Conservation (phyloP, 2,113 vertebrate genomes). For the Butastur rufipennis region DNA sequence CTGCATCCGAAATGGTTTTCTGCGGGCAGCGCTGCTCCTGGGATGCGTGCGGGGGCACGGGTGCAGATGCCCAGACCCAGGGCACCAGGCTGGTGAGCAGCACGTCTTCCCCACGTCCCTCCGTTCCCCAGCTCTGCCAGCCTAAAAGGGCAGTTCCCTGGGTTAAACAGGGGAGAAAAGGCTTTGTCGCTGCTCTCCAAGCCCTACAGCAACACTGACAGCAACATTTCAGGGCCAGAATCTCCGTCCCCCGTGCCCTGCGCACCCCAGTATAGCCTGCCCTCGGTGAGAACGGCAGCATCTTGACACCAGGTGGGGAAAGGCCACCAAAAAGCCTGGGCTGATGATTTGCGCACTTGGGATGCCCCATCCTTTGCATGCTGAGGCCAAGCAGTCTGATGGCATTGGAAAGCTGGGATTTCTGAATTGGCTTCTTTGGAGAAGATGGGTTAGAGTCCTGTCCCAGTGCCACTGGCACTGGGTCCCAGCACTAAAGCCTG, state of each 20-base stretch:
- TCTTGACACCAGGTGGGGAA: neutral
- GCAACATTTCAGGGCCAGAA: neutral
- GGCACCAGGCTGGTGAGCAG: neutral
- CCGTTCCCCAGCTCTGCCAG: neutral
- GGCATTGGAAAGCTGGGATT: neutral
- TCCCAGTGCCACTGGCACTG: accelerated
- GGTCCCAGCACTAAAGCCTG: neutral
- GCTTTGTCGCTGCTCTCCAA: neutral
- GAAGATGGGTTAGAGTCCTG: neutral
- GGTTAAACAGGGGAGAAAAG: neutral
- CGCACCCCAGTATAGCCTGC: neutral
- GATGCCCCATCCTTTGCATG: accelerated
- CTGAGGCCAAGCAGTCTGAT: accelerated
- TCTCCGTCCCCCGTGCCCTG: accelerated
- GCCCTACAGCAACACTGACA: neutral
- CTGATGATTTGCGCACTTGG: neutral
- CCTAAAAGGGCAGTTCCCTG: neutral
- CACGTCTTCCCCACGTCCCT: neutral
- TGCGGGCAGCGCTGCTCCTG: neutral
- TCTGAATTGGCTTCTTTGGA: neutral
- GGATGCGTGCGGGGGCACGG: accelerated
- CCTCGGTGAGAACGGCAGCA: neutral
- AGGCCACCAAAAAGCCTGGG: neutral
- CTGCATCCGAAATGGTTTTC: neutral
- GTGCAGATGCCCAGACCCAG: too few relatives aligned